phyloP scores from a whole-genome alignment of 2,113 vertebrate species.

The Ifrita kowaldi region DNA sequence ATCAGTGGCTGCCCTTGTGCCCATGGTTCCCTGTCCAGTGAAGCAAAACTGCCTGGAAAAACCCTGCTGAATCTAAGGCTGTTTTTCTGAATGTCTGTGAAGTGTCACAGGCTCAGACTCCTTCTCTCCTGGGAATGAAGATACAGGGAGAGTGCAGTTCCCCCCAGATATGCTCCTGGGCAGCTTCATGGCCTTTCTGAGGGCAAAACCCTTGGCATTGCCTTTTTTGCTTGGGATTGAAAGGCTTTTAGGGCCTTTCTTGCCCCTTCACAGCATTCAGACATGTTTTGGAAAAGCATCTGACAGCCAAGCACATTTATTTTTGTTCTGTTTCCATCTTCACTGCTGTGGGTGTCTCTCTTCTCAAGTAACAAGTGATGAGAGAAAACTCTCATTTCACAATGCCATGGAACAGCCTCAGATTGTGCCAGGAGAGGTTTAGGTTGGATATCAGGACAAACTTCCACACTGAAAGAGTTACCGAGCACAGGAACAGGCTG shows the following conservation, averaged over 20 bases:
- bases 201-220: background rate
- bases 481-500: background rate
- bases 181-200: background rate
- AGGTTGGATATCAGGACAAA: background rate
- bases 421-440: background rate
- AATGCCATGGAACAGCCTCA: background rate
- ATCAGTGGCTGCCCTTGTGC: background rate
- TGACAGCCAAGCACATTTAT: background rate
- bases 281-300: background rate
- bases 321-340: background rate
- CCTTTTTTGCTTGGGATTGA: background rate
- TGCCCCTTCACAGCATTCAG: background rate
- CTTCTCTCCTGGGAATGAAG: background rate
- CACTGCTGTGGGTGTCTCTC: background rate
- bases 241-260: background rate
- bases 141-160: accelerated
- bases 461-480: background rate
- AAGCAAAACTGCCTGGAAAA: background rate
- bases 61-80: background rate
- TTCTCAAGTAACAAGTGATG: background rate
- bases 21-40: background rate
- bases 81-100: background rate
- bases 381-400: background rate
- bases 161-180: background rate
- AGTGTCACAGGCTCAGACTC: background rate